These are phyloP conservation scores for Erinaceus europaeus DNA, from an alignment of 2,113 vertebrate species.

Conservation along the genomic window DNA sequence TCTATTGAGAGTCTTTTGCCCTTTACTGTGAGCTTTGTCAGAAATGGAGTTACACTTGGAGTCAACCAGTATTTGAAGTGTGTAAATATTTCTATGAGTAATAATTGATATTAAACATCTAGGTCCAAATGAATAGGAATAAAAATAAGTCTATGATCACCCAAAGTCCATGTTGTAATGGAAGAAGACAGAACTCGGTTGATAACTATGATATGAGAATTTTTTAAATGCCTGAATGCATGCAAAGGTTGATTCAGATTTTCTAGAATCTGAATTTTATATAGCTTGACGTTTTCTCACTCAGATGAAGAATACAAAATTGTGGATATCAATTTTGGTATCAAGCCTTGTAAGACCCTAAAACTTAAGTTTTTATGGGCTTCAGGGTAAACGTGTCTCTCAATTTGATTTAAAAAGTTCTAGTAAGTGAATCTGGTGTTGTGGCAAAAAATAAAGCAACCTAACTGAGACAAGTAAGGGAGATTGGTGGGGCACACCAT, in stretches of 20 bases:
- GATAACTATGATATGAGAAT: not conserved
- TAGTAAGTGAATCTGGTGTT: not conserved
- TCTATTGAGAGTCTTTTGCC: constrained; percentile 93
- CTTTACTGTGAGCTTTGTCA: constrained; percentile 90
- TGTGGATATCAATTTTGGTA: too few relatives aligned
- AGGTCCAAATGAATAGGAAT: not conserved
- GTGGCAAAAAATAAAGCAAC: not conserved
- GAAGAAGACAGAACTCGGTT: not conserved
- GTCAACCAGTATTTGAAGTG: constrained; percentile 93
- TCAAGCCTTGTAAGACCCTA: not conserved
- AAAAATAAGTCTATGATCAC: not conserved
- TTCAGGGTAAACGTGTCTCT: not conserved
- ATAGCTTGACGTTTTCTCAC: not conserved
- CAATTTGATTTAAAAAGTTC: not conserved
- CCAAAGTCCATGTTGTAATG: not conserved
- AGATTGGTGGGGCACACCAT: not conserved
- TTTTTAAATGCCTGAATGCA: not conserved
- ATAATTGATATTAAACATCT: not conserved
- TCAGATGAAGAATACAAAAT: too few relatives aligned
- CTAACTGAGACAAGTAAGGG: not conserved
- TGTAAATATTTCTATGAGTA: constrained; percentile 62
- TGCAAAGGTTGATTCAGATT: not conserved
- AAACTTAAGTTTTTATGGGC: not conserved
- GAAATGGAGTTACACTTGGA: constrained; percentile 88
- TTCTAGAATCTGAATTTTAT: not conserved